Percentiles rank a stretch among this genome's conserved stretches.
Conservation (phyloP, 2,888 invertebrate genomes). For the Melanostoma scalare region DNA sequence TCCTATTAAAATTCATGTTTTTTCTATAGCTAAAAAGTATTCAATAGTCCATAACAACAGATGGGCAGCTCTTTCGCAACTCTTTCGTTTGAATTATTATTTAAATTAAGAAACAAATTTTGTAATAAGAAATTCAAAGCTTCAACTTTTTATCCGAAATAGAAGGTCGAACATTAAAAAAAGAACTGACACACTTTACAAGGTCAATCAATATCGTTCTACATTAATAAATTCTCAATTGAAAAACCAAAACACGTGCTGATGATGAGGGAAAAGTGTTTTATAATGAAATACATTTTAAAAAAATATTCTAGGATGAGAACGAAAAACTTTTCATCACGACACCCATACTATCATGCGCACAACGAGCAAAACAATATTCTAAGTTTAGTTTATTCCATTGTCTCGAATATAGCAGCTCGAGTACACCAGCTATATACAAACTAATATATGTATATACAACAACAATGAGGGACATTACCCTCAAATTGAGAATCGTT, state of each 20-base stretch:
- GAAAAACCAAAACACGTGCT: constrained; percentile 19
- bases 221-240: constrained; percentile 41
- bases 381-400: constrained; percentile 59
- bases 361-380: constrained; percentile 23
- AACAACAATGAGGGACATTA: constrained; percentile 50
- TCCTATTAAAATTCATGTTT: no score
- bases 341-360: constrained; percentile 3
- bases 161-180: neutral
- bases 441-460: neutral
- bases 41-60: neutral
- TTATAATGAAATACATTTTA: constrained; percentile 8
- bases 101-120: neutral
- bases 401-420: constrained; percentile 17
- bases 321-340: constrained; percentile 4
- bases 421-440: constrained; percentile 17
- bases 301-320: constrained; percentile 42
- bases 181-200: constrained; percentile 44
- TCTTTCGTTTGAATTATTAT: no score
- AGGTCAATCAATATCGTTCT: constrained; percentile 49
- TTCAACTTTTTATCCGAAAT: neutral
- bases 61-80: neutral
- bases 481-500: constrained; percentile 59
- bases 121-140: neutral
- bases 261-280: constrained; percentile 5
- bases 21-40: neutral